Evolutionary conservation across 2,797 vertebrate species (phyloP), one percentile per base, ranked within the genome.

Genomic region (Megalops cyprinoides): DNA sequence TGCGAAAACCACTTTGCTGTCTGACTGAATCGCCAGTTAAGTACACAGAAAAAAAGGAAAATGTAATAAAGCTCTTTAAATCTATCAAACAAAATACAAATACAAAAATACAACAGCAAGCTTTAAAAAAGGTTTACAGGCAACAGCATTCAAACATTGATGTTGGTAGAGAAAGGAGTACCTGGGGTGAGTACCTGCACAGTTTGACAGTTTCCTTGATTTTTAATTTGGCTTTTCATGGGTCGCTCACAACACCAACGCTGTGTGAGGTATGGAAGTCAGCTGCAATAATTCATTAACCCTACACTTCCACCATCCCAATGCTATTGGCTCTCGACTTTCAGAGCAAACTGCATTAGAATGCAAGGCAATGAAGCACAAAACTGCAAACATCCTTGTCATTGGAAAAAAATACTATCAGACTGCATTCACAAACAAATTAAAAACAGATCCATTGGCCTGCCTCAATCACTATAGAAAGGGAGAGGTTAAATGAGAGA

Each of bases 81-180:
- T 62, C 53, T 80, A 74, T 74, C 18, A 74, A 60, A 60, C 67
- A 44, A 46, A 74, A 48, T 74, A 42, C 79, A 74, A 60, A 60
- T 51, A 44, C 31, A 62, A 74, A 48, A 60, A 42, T 71, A 80
- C 39, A 75, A 94, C 94, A 95, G 93, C 94, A 95, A 95, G 94
- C 95, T 95, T 94, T 95, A 93, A 76, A 56, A 81, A 84, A 85
- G 83, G 81, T 95, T 96, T 93, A 98, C 97, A 99, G 97, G 97
- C 96, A 98, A 99, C 94, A 97, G 97, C 96, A 99, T 98, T 99
- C 97, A 77, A 81, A 98, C 96, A 98, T 98, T 96, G 97, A 99
- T 98, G 97, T 98, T 97, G 97, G 98, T 99, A 99, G 96, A 99
- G 97, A 99, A 99, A 99, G 98, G 97, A 98, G 97, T 99, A 99